phyloP scores from a whole-genome alignment of 2,113 vertebrate species.

The Ctenodactylus gundi region DNA sequence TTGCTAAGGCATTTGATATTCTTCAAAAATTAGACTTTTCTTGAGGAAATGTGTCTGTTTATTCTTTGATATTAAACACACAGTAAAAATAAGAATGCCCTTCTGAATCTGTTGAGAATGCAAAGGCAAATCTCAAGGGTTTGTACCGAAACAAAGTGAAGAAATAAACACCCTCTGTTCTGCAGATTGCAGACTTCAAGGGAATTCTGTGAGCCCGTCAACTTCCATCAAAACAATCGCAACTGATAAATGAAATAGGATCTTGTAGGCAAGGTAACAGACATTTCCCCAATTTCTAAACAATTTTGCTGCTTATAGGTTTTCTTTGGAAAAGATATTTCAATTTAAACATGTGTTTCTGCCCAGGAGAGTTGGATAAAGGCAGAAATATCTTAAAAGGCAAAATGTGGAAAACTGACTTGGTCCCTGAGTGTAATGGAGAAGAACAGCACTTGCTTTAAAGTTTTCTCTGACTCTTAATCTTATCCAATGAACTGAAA shows the following conservation, averaged over 20 bases:
- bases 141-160: background rate
- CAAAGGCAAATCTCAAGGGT: background rate
- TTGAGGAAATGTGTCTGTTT: conserved; percentile 6
- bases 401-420: background rate
- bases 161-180: conserved; percentile 15
- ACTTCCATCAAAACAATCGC: conserved; percentile 57
- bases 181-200: conserved; percentile 42
- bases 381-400: conserved; percentile 39
- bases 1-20: background rate
- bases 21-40: conserved; percentile 3
- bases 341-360: conserved; percentile 49
- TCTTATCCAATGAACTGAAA: background rate
- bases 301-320: conserved; percentile 62
- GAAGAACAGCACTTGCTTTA: background rate
- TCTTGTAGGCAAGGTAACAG: conserved; percentile 69
- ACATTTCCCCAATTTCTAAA: conserved; percentile 66
- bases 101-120: conserved; percentile 13
- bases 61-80: conserved; percentile 17
- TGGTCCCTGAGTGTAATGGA: background rate
- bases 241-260: conserved; percentile 68
- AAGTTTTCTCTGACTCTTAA: background rate
- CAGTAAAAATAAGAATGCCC: background rate
- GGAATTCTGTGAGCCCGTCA: conserved; percentile 67
- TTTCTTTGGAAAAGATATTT: conserved; percentile 75
- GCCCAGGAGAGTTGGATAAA: background rate